Conservation (phyloP, 2,888 invertebrate genomes). For the Athrips mouffetella region DNA sequence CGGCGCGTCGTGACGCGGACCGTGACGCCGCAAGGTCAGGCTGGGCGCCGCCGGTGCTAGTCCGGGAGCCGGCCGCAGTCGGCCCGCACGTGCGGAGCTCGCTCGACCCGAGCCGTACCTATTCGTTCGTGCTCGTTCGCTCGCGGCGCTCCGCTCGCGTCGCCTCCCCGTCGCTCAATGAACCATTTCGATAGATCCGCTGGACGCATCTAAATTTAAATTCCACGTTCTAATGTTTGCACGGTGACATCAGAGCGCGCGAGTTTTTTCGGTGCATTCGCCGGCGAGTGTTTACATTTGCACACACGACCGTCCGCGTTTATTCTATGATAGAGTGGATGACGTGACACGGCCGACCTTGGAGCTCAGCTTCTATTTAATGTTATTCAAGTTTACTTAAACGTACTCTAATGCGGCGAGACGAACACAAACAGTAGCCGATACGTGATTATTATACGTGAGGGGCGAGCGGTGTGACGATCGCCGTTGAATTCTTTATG, state of each 20-base stretch:
- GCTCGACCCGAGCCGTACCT: conserved; percentile 43
- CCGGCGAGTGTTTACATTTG: conserved; percentile 67
- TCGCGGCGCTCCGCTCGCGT: conserved; percentile 72
- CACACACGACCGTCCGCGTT: conserved; percentile 48
- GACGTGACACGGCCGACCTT: conserved; percentile 53
- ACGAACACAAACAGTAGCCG: conserved; percentile 15
- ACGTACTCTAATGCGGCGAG: neutral
- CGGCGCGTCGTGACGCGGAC: conserved; percentile 65
- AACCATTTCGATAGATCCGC: conserved; percentile 61
- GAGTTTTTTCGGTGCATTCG: conserved; percentile 66
- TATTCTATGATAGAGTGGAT: conserved; percentile 39
- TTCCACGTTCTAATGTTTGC: conserved; percentile 68
- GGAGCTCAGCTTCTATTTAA: conserved; percentile 30
- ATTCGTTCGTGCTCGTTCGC: conserved; percentile 68
- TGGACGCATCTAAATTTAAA: conserved; percentile 69
- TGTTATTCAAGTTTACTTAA: conserved; percentile 10
- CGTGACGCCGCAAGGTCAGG: conserved; percentile 68
- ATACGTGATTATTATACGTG: neutral
- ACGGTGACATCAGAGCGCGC: conserved; percentile 70
- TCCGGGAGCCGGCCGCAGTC: conserved; percentile 23
- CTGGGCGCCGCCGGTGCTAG: conserved; percentile 32
- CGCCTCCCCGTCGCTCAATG: conserved; percentile 76
- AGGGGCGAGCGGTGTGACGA: neutral
- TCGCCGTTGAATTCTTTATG: conserved; percentile 20
- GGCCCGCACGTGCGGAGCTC: conserved; percentile 25